Conservation (phyloP, 2,113 vertebrate species). For the sheep (Ovis aries) region DNA sequence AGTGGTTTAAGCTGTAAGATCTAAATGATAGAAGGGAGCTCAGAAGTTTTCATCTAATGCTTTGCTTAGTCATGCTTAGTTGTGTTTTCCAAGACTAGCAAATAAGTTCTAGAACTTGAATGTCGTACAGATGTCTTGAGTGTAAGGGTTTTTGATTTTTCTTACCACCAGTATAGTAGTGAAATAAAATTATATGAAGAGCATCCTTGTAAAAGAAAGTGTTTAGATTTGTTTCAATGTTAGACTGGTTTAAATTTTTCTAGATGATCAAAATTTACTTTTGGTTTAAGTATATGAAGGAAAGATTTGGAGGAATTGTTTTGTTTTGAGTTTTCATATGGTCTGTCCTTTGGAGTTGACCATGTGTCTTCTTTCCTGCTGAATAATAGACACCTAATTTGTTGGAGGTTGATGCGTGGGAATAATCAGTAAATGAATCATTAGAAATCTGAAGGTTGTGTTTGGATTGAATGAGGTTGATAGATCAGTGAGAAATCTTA, state of each 20-base stretch:
- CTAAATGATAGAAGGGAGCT: background rate
- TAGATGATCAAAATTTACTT: background rate
- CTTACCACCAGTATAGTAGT: background rate
- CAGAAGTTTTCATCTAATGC: background rate
- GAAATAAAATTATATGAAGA: background rate
- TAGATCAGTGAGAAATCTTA: background rate
- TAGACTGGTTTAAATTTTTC: constrained; percentile 11
- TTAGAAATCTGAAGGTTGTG: background rate
- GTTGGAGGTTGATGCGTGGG: background rate
- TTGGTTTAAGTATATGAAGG: background rate
- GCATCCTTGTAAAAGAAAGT: background rate
- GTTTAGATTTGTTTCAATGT: background rate
- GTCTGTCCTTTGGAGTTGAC: background rate
- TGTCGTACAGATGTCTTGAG: background rate
- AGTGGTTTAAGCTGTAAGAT: background rate
- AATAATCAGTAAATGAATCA: background rate
- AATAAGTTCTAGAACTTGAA: background rate
- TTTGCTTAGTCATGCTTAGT: background rate
- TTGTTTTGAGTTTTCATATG: background rate
- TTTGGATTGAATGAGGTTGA: background rate
- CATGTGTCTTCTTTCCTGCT: background rate
- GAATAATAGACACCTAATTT: background rate
- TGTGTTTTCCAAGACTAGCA: background rate
- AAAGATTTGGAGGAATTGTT: constrained; percentile 5
- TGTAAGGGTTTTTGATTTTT: background rate